Percentiles rank a stretch among this genome's conserved stretches.
phyloP scores from a whole-genome alignment of 2,113 vertebrate species.

The Anoura caudifer region DNA sequence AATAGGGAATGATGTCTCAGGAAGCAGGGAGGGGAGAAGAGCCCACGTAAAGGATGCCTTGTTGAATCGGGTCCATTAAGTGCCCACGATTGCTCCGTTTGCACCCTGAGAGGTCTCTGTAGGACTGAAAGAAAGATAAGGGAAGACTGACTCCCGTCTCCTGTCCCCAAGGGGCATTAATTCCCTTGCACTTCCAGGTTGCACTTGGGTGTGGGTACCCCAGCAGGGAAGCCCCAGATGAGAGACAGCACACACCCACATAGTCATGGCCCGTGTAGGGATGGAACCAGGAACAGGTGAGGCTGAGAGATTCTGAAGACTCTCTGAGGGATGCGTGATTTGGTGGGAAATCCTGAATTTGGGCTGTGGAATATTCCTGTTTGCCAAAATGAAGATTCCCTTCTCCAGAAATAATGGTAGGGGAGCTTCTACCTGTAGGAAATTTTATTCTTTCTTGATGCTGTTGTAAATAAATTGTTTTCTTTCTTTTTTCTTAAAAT shows the following conservation, averaged over 20 bases:
- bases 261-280: neutral
- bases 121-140: neutral
- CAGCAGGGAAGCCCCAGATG: neutral
- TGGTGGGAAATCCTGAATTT: neutral
- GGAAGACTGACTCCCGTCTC: neutral
- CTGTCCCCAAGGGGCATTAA: neutral
- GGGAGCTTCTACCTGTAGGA: neutral
- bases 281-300: neutral
- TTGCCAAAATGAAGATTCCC: neutral
- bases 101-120: neutral
- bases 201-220: neutral
- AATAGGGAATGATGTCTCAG: no score
- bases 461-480: neutral
- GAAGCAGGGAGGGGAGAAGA: neutral
- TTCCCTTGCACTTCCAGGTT: neutral
- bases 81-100: accelerated
- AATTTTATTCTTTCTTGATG: neutral
- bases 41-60: neutral
- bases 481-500: neutral
- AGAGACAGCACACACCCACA: neutral
- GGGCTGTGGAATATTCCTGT: neutral
- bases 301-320: neutral
- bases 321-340: neutral
- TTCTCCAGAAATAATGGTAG: neutral
- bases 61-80: neutral